A percentile compares a stretch with the other conserved stretches of the same genome.
These are phyloP conservation scores for Chaunax sp. DNA, from an alignment of 2,797 vertebrate species.

Conservation along the genomic window DNA sequence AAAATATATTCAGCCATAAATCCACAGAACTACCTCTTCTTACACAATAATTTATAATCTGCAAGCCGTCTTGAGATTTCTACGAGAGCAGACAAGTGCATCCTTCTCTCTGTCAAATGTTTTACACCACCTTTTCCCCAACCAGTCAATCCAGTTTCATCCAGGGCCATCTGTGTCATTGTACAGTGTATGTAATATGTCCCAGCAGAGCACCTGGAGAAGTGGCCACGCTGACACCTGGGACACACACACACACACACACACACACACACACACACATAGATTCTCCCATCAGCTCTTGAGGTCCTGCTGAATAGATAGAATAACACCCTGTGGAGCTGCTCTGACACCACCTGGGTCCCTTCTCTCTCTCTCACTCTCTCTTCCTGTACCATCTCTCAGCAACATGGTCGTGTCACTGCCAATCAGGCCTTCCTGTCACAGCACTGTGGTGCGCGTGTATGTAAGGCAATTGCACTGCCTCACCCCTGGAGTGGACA, in stretches of 20 bases:
- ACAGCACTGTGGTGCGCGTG: constrained; percentile 65
- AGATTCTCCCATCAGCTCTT: constrained; percentile 66
- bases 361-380: constrained; percentile 43
- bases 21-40: constrained; percentile 1
- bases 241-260: constrained; percentile 57
- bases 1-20: constrained; percentile 8
- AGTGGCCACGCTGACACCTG: constrained; percentile 75
- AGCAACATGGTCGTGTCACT: constrained; percentile 79
- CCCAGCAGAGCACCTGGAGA: constrained; percentile 79
- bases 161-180: constrained; percentile 75
- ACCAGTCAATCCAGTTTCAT: constrained; percentile 73
- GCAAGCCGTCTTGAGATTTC: constrained; percentile 40
- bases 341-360: constrained; percentile 79
- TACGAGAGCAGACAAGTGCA: constrained; percentile 62
- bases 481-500: constrained; percentile 83
- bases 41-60: constrained; percentile 39
- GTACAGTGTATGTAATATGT: constrained; percentile 82
- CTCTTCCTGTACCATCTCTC: constrained; percentile 67
- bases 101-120: constrained; percentile 71
- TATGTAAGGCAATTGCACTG: constrained; percentile 81
- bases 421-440: constrained; percentile 84
- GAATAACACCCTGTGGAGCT: constrained; percentile 82
- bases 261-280: constrained; percentile 39
- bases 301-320: constrained; percentile 75
- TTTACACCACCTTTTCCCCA: constrained; percentile 69